Percentiles rank a stretch among this genome's conserved stretches.
Conservation (phyloP, 2,888 invertebrate species). For the Galerucella calmariensis region DNA sequence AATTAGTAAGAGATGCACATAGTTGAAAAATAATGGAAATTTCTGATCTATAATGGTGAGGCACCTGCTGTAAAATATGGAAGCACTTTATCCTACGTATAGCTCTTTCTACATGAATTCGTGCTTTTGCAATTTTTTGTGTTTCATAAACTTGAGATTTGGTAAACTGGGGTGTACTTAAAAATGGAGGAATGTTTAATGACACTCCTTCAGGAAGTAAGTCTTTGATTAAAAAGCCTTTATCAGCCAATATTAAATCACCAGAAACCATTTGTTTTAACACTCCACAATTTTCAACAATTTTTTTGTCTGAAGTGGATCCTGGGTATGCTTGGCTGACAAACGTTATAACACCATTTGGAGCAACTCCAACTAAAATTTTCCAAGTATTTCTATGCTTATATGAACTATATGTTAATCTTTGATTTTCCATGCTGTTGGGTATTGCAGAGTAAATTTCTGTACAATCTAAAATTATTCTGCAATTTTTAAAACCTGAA, state of each 20-base stretch:
- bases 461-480: slow-evolving; percentile 8
- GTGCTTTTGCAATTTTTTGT: slow-evolving; percentile 7
- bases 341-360: slow-evolving; percentile 16
- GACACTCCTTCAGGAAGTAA: slow-evolving; percentile 28
- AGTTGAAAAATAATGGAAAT: not conserved
- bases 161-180: slow-evolving; percentile 20
- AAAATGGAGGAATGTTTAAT: slow-evolving; percentile 25
- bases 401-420: slow-evolving; percentile 34
- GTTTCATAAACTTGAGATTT: too few species aligned
- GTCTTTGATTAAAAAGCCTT: slow-evolving; percentile 22
- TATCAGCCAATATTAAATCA: slow-evolving; percentile 13
- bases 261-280: slow-evolving; percentile 8
- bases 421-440: slow-evolving; percentile 28
- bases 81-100: slow-evolving; percentile 12
- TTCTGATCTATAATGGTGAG: not conserved
- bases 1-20: not conserved
- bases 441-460: slow-evolving; percentile 11
- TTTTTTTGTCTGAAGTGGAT: slow-evolving; percentile 32
- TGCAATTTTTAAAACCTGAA: not conserved
- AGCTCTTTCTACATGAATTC: not conserved
- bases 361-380: slow-evolving; percentile 27
- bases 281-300: slow-evolving; percentile 16
- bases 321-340: slow-evolving; percentile 33
- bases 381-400: slow-evolving; percentile 37
- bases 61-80: not conserved